These are phyloP conservation scores for Archips crataeganus DNA, from an alignment of 2,888 invertebrate genomes.

Conservation along the genomic window DNA sequence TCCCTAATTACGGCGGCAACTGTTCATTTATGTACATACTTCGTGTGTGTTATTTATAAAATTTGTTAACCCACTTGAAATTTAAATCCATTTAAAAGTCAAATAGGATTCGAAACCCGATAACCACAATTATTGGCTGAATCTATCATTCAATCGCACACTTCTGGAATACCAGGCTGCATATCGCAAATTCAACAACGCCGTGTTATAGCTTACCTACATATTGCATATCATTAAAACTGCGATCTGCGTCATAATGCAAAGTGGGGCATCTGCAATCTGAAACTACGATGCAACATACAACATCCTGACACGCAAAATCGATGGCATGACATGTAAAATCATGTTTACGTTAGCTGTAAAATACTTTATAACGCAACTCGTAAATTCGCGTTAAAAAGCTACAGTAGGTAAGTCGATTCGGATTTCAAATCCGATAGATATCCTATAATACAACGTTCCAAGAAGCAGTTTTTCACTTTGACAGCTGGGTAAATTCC, in stretches of 20 bases:
- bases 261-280: conserved; percentile 20
- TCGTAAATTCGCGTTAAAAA: conserved; percentile 1
- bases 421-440: conserved; percentile 8
- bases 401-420: conserved; percentile 6
- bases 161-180: not conserved
- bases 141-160: conserved; percentile 9
- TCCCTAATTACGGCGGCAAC: not conserved
- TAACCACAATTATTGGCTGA: conserved; percentile 8
- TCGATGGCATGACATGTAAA: not conserved
- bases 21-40: too few species aligned
- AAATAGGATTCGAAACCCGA: not conserved
- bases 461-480: conserved; percentile 17
- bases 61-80: too few species aligned
- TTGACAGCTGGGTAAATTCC: conserved; percentile 2
- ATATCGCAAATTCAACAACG: not conserved
- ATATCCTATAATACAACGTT: conserved; percentile 12
- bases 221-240: conserved; percentile 15
- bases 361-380: conserved; percentile 6
- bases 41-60: too few species aligned
- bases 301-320: not conserved
- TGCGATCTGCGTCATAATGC: conserved; percentile 26
- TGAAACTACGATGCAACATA: conserved; percentile 13
- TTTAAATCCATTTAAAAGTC: not conserved
- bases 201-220: not conserved
- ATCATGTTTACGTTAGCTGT: not conserved